Evolutionary conservation across 2,888 invertebrate genomes (phyloP).

Genomic region (Drosophila mayaguana): DNA sequence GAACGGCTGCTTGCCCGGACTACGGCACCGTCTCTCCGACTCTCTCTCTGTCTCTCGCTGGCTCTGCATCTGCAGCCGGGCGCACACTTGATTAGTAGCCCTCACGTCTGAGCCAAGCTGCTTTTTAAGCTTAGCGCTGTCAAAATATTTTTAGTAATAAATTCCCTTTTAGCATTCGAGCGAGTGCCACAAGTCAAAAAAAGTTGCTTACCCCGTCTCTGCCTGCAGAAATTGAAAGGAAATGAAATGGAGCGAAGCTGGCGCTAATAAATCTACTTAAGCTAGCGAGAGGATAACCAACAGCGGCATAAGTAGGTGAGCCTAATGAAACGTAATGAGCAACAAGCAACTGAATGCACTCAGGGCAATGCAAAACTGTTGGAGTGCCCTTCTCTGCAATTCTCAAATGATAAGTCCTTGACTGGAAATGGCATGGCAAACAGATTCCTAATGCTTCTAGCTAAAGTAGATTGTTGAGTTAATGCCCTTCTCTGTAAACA

Average conservation of each 20-base stretch:
- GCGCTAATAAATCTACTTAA: constrained; percentile 53
- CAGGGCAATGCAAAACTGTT: background rate
- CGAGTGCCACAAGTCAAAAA: constrained; percentile 26
- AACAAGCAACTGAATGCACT: constrained; percentile 5
- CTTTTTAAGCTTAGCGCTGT: constrained; percentile 80
- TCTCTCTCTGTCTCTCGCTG: background rate
- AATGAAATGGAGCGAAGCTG: constrained; percentile 48
- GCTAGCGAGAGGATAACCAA: constrained; percentile 13
- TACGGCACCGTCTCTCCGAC: background rate
- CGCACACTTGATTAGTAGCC: constrained; percentile 72
- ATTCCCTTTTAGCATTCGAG: constrained; percentile 63
- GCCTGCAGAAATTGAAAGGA: constrained; percentile 52
- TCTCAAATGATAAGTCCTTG: background rate
- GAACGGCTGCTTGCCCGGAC: constrained; percentile 61
- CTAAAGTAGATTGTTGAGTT: too few relatives aligned
- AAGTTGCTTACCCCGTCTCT: constrained; percentile 6
- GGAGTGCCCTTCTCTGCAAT: background rate
- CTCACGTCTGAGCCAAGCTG: constrained; percentile 50
- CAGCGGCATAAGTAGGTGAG: constrained; percentile 12
- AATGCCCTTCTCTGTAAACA: too few relatives aligned
- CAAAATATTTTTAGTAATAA: constrained; percentile 83
- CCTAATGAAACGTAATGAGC: background rate
- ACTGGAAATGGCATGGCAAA: too few relatives aligned
- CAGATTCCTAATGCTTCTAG: too few relatives aligned
- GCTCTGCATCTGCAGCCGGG: background rate